phyloP scores from a whole-genome alignment of 2,797 vertebrate species.

The Mus minutoides region DNA sequence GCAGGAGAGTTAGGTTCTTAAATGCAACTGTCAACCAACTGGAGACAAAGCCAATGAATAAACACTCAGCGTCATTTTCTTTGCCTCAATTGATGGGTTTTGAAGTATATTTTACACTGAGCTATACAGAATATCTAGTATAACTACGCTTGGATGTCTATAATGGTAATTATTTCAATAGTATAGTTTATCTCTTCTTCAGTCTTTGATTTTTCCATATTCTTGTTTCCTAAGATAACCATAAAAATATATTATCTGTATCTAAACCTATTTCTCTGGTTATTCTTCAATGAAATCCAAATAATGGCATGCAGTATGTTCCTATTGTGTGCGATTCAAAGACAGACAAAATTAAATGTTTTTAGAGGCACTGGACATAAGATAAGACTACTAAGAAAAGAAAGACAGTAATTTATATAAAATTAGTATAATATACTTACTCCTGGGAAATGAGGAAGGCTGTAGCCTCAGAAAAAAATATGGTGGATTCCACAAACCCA shows the following conservation, averaged over 20 bases:
- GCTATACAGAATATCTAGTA: background rate
- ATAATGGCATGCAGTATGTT: background rate
- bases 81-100: background rate
- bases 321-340: background rate
- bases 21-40: background rate
- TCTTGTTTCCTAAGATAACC: background rate
- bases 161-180: background rate
- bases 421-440: background rate
- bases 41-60: background rate
- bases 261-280: background rate
- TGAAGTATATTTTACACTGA: background rate
- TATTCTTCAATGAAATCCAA: slow-evolving; percentile 4
- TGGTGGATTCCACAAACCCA: background rate
- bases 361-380: background rate
- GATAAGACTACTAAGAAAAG: slow-evolving; percentile 23
- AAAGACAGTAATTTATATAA: slow-evolving; percentile 8
- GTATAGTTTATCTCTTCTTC: background rate
- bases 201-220: background rate
- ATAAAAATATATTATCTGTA: background rate
- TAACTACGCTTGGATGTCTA: background rate
- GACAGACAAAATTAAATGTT: slow-evolving; percentile 34
- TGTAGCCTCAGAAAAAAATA: background rate
- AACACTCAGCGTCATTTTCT: background rate
- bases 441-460: background rate
- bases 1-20: background rate